phyloP scores from a whole-genome alignment of 2,113 vertebrate species.

The Cacatua alba region DNA sequence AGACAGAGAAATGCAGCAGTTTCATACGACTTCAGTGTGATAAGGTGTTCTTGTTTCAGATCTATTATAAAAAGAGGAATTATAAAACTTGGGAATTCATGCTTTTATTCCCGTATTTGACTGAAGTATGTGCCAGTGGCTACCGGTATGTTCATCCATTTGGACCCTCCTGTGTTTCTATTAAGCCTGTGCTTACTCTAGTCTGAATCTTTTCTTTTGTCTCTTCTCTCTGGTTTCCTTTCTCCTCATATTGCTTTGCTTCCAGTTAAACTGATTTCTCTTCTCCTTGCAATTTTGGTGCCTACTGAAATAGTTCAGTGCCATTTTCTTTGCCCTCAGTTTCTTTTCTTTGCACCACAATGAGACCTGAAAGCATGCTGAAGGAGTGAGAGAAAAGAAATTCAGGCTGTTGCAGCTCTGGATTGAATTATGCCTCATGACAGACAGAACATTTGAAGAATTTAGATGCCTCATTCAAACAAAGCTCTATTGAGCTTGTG shows the following conservation, averaged over 20 bases:
- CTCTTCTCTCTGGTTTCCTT: not conserved
- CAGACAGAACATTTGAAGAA: not conserved
- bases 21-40: not conserved
- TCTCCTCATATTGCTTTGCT: not conserved
- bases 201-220: not conserved
- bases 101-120: not conserved
- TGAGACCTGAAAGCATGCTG: not conserved
- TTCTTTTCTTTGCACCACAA: not conserved
- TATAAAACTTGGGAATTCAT: not conserved
- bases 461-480: not conserved
- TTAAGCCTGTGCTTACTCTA: not conserved
- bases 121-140: not conserved
- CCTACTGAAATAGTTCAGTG: not conserved
- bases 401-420: not conserved
- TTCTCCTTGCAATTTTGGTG: not conserved
- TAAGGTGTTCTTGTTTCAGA: not conserved
- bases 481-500: not conserved
- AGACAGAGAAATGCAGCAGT: not conserved
- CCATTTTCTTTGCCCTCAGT: not conserved
- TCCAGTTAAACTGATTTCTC: not conserved
- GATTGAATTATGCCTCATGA: not conserved
- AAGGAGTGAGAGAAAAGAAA: not conserved
- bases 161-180: not conserved
- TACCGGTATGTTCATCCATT: not conserved
- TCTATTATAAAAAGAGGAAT: not conserved